Base-by-base conservation (phyloP, 2,113 vertebrate species). In the Beaufortia kweichowensis region DNA sequence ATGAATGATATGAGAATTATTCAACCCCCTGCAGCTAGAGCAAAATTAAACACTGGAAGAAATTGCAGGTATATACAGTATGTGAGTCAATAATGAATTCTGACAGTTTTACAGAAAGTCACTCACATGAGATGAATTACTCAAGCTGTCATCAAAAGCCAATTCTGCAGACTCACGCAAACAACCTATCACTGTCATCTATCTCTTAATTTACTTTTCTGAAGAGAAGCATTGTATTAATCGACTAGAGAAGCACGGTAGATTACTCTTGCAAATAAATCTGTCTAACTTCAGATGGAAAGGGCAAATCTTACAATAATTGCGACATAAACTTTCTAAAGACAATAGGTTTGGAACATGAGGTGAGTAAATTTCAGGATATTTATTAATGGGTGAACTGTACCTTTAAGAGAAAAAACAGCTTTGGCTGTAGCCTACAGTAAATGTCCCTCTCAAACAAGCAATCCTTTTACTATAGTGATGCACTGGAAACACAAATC, bases 101-200 rank as follows among this genome's bases (percentile, higher is more conserved):
- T 55, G 19, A 69, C 50, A 70, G 50, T 56, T 70, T 26, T 61
- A 60, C 19, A 59, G 69, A 29, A 21, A 66, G 62, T 26, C 39
- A 65, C 48, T 56, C 48, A 57, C 21, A 66, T 56, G 53, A 28
- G 50, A 33, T n/a, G 17, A n/a, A 28, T 66, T 62, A 76, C 29
- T 71, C 35, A 53, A 71, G 53, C 61, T 67, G 77, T 79, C 77
- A 72, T 72, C 77, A 72, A 72, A 76, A 66, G 11, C 8, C 1
- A 10, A 11, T 39, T 39, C 9, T 10, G 8, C 35, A 61, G 39
- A 71, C 57, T 39, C 73, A 53, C 24, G 67, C 26, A 61, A 31
- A 48, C 41, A 41, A 79, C 71, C 63, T 28, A 80, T 69, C 55
- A 24, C 24, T 60, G 55, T 29, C 78, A 75, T 75, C 39, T 26